phyloP scores from a whole-genome alignment of 2,797 vertebrate species.

The Acanthopagrus latus region DNA sequence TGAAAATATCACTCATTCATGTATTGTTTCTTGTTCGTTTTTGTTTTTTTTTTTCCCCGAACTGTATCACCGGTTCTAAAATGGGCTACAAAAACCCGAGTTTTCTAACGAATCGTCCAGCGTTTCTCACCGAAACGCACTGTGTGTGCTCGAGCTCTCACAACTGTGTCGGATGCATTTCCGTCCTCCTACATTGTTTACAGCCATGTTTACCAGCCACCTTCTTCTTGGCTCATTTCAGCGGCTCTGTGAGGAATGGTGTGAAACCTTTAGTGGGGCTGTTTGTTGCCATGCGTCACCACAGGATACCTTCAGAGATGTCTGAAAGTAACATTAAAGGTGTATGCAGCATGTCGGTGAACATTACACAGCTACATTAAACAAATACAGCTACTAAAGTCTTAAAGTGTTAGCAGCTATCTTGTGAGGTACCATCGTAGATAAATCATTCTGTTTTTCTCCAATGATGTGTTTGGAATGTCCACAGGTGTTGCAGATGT shows the following conservation, averaged over 20 bases:
- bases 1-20: constrained; percentile 34
- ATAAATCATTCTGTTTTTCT: neutral
- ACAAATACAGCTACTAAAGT: neutral
- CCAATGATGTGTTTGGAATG: constrained; percentile 21
- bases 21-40: neutral
- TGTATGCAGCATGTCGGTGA: neutral
- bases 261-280: neutral
- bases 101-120: neutral
- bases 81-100: neutral
- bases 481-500: constrained; percentile 98
- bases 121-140: neutral
- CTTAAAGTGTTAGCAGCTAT: neutral
- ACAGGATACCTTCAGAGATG: neutral
- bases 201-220: neutral
- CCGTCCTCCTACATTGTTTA: neutral
- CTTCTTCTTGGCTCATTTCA: neutral
- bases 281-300: neutral
- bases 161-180: neutral
- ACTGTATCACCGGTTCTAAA: neutral
- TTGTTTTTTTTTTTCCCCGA: neutral
- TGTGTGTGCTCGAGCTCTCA: neutral
- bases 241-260: neutral
- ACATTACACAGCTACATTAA: neutral
- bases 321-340: neutral
- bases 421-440: neutral